These are phyloP conservation scores for Proteles cristata DNA, from an alignment of 2,113 vertebrate species.

Conservation along the genomic window DNA sequence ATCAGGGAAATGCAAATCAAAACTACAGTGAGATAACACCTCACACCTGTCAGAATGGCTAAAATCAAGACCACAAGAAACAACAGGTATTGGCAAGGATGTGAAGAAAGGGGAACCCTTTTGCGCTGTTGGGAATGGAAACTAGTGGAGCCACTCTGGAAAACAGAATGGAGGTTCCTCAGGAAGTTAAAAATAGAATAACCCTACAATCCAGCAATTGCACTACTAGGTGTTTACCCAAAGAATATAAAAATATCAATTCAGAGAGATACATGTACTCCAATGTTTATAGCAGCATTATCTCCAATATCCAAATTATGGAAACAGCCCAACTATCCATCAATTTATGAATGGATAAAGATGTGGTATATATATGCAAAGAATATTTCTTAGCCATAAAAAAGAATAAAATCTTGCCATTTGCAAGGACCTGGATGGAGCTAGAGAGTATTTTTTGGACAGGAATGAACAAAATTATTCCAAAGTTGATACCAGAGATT, in stretches of 20 bases:
- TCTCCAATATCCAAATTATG: not conserved
- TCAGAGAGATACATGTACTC: not conserved
- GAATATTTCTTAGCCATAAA: not conserved
- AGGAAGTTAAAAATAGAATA: not conserved
- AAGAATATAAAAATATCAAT: not conserved
- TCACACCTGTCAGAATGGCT: not conserved
- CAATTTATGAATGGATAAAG: not conserved
- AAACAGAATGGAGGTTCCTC: not conserved
- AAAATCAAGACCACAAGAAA: not conserved
- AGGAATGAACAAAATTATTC: not conserved
- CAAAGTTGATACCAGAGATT: not conserved
- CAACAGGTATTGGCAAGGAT: not conserved
- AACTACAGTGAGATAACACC: not conserved
- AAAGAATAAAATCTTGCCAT: not conserved
- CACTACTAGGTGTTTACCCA: not conserved
- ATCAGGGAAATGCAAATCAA: not conserved
- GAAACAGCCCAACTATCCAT: not conserved
- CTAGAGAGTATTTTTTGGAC: not conserved
- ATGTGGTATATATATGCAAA: not conserved
- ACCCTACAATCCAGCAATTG: not conserved
- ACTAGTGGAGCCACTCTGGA: not conserved
- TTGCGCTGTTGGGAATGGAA: not conserved
- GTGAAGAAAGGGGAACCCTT: not conserved
- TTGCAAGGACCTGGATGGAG: not conserved
- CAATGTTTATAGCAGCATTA: not conserved